Evolutionary conservation across 1,140 invertebrate genomes (phyloP).

Genomic region (Drosophila insularis): DNA sequence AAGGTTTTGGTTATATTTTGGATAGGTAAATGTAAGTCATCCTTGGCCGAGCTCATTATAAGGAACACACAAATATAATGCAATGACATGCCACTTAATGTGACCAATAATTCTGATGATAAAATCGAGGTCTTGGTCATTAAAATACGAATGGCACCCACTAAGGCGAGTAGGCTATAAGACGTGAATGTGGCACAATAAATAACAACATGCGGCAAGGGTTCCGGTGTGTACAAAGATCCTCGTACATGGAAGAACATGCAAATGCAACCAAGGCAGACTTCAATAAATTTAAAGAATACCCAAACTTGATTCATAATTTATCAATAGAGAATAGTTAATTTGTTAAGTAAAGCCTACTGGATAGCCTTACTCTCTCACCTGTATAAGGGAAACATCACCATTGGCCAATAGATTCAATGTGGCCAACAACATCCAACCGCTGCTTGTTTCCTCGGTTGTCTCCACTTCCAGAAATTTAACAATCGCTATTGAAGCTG

Average conservation of each 20-base stretch:
- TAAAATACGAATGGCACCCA: conserved; percentile 23
- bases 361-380: conserved; percentile 82
- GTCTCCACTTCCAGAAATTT: conserved; percentile 97
- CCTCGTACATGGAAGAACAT: conserved; percentile 30
- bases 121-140: conserved; percentile 13
- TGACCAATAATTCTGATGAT: conserved; percentile 23
- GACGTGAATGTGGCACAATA: conserved; percentile 36
- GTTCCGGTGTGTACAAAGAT: neutral
- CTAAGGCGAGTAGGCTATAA: conserved; percentile 10
- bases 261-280: conserved; percentile 28
- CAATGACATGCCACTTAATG: neutral
- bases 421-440: conserved; percentile 97
- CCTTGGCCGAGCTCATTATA: conserved; percentile 1
- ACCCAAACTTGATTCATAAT: conserved; percentile 50
- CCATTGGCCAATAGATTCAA: conserved; percentile 95
- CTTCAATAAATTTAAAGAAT: conserved; percentile 40
- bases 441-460: conserved; percentile 95
- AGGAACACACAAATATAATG: conserved; percentile 33
- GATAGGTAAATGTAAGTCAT: neutral
- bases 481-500: conserved; percentile 97
- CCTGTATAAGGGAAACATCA: conserved; percentile 91
- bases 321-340: no score
- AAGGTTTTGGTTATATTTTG: neutral
- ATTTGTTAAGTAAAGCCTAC: neutral
- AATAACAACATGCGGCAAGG: conserved; percentile 18